Base-by-base conservation (phyloP, 2,888 invertebrate species). In the Leptinotarsa tumamoca region DNA sequence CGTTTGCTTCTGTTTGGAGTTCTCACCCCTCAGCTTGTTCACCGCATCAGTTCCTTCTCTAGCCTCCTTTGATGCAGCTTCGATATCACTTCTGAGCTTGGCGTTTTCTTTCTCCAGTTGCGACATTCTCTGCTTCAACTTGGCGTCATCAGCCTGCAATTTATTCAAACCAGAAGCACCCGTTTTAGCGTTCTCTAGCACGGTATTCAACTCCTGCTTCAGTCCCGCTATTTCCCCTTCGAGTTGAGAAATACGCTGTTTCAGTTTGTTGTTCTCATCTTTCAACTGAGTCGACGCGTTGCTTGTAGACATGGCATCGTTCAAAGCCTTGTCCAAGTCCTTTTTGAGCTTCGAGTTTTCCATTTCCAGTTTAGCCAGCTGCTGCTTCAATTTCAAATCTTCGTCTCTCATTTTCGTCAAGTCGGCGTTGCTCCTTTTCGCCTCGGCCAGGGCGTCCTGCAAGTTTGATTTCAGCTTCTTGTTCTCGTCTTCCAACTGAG, bases 91-190 rank as follows among this genome's bases (percentile, higher is more conserved):
- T 54, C 73, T 82, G 51, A 80, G 67, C 68, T 77, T 73, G 1
- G 71, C 74, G 51, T 81, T 81, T 14, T 80, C 80, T 68, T 80
- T 81, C 58, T 85, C 82, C 13, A 83, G 67, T 54, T 83, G 80
- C 3, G 76, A 81, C 18, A 82, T 71, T 74, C 79, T 79, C 63
- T 82, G 82, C 67, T 83, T 83, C 23, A 82, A 74, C 52, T 81
- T 81, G 4, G 79, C 78, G 61, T 80, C 79, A 52, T 81, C 80
- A 33, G 78, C 81, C 56, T 83, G 80, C 5, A 76, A 58, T 56
- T 75, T 76, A n/a, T 78, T 74, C 23, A 80, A 71, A 63, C 68
- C 80, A 0, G 58, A 61, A 7, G 63, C 74, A 10, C 71, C 75
- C 3, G 71, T 75, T 73, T 77, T 76, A 21, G 73, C 76, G 27